These are phyloP conservation scores for Lagorchestes hirsutus DNA, from an alignment of 2,797 vertebrate genomes.

Conservation along the genomic window DNA sequence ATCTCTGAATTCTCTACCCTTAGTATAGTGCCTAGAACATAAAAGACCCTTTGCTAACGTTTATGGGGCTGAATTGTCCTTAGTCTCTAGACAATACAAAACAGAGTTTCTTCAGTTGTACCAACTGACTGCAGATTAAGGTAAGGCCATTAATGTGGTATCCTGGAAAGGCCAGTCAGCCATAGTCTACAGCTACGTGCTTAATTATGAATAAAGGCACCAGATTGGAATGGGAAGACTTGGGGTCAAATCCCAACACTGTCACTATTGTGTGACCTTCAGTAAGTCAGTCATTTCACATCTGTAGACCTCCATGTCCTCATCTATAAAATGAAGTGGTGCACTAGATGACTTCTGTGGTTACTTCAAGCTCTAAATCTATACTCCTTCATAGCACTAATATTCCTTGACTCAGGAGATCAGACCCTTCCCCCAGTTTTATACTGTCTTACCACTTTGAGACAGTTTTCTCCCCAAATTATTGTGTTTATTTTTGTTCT, in stretches of 20 bases:
- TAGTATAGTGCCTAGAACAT: background rate
- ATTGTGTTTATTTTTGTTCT: background rate
- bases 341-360: background rate
- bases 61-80: background rate
- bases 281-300: background rate
- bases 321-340: background rate
- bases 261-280: background rate
- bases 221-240: background rate
- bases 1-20: background rate
- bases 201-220: background rate
- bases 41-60: background rate
- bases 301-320: background rate
- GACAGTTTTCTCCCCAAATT: background rate
- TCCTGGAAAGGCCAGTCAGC: background rate
- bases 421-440: background rate
- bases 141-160: background rate
- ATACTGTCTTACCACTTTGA: background rate
- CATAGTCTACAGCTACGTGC: background rate
- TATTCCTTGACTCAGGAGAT: background rate
- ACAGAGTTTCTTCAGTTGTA: conserved; percentile 8
- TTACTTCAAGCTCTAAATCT: background rate
- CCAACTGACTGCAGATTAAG: conserved; percentile 34
- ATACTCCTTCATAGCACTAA: background rate
- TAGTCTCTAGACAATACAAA: background rate
- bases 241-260: background rate